Conservation (phyloP, 2,113 vertebrate genomes). For the Vulpes vulpes region DNA sequence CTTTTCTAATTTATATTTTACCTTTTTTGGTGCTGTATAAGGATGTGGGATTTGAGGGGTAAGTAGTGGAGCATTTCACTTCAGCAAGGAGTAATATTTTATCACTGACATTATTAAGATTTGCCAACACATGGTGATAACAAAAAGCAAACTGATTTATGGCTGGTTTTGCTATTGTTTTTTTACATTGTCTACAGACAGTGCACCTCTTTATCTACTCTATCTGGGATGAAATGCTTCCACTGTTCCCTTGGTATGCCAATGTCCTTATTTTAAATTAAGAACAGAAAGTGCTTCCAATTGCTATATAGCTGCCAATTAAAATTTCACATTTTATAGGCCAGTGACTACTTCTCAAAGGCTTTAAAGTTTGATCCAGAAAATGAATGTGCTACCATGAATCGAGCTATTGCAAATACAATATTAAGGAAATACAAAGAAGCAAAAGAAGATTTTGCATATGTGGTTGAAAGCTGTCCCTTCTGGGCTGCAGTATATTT, state of each 20-base stretch:
- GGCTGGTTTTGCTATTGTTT: not conserved
- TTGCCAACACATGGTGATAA: not conserved
- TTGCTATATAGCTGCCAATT: not conserved
- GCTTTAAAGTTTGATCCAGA: constrained; percentile 86
- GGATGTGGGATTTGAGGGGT: not conserved
- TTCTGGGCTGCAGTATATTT: constrained; percentile 86
- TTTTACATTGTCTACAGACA: not conserved
- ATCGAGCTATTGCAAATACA: constrained; percentile 88
- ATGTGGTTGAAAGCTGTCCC: constrained; percentile 83
- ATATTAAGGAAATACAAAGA: constrained; percentile 86
- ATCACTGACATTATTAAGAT: not conserved
- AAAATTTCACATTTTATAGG: constrained; percentile 83
- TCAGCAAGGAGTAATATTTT: not conserved
- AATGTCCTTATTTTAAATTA: constrained; percentile 36
- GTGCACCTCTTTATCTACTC: not conserved
- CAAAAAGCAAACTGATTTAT: not conserved
- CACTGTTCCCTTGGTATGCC: not conserved
- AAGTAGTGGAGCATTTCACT: not conserved
- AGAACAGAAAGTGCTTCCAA: not conserved
- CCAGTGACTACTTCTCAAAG: constrained; percentile 87
- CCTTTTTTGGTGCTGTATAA: not conserved
- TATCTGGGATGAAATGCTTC: not conserved
- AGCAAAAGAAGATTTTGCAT: constrained; percentile 88
- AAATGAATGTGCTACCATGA: constrained; percentile 87
- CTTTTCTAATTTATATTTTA: not conserved